Evolutionary conservation across 2,797 vertebrate genomes (phyloP).

Genomic region (Choloepus didactylus): DNA sequence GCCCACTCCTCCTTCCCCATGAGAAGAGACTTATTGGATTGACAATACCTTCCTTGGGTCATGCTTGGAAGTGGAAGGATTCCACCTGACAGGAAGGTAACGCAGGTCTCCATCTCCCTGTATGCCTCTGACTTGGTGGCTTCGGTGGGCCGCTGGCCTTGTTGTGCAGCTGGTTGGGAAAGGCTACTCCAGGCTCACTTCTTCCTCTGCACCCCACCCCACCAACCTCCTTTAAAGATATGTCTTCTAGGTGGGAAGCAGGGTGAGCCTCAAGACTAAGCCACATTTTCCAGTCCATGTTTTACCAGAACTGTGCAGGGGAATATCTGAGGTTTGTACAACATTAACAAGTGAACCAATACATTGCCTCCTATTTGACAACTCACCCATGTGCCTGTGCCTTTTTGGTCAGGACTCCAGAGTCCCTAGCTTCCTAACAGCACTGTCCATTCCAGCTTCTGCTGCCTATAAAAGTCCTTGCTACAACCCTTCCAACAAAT

Average conservation of each 20-base stretch:
- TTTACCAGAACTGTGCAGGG: background rate
- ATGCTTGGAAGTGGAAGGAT: background rate
- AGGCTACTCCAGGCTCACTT: background rate
- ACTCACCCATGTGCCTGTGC: background rate
- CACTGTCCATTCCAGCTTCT: background rate
- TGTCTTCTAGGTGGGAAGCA: background rate
- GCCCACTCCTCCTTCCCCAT: accelerated
- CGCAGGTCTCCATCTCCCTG: background rate
- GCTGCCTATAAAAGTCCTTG: background rate
- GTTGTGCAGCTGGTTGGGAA: background rate
- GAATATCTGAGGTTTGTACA: background rate
- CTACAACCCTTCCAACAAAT: background rate
- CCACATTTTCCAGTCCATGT: background rate
- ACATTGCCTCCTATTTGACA: background rate
- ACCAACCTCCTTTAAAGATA: background rate
- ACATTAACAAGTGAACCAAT: background rate
- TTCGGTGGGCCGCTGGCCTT: background rate
- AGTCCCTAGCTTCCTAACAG: background rate
- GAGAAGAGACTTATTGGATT: background rate
- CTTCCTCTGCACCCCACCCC: background rate
- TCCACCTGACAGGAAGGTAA: accelerated
- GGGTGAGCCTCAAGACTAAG: background rate
- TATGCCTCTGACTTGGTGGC: background rate
- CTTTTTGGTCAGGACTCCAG: background rate
- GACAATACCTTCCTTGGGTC: accelerated